Percentiles rank a stretch among this genome's conserved stretches.
Conservation (phyloP, 2,888 invertebrate genomes). For the Campoplex capitator region DNA sequence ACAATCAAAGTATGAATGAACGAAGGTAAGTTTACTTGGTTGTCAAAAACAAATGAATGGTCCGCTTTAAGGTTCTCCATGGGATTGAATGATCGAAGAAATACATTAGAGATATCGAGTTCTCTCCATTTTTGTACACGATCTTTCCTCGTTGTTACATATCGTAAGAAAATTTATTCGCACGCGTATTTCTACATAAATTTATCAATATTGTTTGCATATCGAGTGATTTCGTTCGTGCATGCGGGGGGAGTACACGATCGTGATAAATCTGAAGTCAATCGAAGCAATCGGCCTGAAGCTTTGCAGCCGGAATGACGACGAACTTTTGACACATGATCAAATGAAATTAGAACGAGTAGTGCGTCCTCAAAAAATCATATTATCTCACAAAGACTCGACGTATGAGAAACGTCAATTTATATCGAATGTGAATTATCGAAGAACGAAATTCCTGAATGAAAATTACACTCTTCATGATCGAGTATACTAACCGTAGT, state of each 20-base stretch:
- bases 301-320: too few species aligned
- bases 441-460: not conserved
- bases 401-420: not conserved
- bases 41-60: not conserved
- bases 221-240: too few species aligned
- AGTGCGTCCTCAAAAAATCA: too few species aligned
- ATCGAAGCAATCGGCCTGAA: too few species aligned
- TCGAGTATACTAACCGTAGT: not conserved
- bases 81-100: slow-evolving; percentile 45
- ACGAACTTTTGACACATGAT: too few species aligned
- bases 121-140: not conserved
- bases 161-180: too few species aligned
- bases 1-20: not conserved
- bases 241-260: too few species aligned
- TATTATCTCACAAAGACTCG: not conserved
- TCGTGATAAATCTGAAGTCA: too few species aligned
- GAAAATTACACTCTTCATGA: not conserved
- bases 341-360: too few species aligned
- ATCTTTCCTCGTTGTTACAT: slow-evolving; percentile 49
- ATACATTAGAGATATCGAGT: slow-evolving; percentile 17
- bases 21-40: slow-evolving; percentile 26
- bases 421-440: not conserved
- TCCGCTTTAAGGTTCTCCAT: slow-evolving; percentile 45
- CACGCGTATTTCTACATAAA: too few species aligned
- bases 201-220: too few species aligned